Percentiles rank a stretch among this genome's conserved stretches.
These are phyloP conservation scores for Halcyon senegalensis DNA, from an alignment of 2,113 vertebrate species.

Conservation along the genomic window DNA sequence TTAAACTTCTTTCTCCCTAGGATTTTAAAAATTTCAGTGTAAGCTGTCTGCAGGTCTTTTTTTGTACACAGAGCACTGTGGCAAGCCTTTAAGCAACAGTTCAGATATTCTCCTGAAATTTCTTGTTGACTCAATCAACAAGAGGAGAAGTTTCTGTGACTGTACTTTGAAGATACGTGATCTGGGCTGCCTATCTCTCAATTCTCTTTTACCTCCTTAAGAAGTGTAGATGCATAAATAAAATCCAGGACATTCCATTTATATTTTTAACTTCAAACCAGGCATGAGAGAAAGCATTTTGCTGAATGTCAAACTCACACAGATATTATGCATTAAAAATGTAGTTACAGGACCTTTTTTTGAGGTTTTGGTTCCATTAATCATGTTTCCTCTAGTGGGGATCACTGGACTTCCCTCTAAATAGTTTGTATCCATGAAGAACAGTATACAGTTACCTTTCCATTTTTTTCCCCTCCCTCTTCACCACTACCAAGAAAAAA, in stretches of 20 bases:
- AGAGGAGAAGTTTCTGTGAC: neutral
- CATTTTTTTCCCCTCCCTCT: neutral
- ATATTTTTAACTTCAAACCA: constrained; percentile 31
- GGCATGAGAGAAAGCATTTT: constrained; percentile 23
- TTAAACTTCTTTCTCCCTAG: neutral
- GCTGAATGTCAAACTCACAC: constrained; percentile 5
- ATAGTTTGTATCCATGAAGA: neutral
- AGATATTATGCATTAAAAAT: constrained; percentile 59
- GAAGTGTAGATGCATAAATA: constrained; percentile 48
- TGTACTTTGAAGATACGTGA: constrained; percentile 6
- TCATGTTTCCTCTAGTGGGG: neutral
- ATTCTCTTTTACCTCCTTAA: constrained; percentile 35
- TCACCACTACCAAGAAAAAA: neutral
- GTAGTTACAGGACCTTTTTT: constrained; percentile 14
- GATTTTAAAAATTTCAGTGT: neutral
- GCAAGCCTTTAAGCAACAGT: neutral
- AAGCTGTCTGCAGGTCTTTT: neutral
- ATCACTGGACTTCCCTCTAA: neutral
- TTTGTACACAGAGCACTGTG: neutral
- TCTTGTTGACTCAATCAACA: neutral
- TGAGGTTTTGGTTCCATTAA: constrained; percentile 48
- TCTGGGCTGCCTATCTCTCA: constrained; percentile 15
- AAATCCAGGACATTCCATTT: constrained; percentile 55
- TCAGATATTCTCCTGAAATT: neutral
- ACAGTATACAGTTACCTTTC: neutral